Evolutionary conservation across 2,888 invertebrate genomes (phyloP).

Genomic region (Aphodius granarius): DNA sequence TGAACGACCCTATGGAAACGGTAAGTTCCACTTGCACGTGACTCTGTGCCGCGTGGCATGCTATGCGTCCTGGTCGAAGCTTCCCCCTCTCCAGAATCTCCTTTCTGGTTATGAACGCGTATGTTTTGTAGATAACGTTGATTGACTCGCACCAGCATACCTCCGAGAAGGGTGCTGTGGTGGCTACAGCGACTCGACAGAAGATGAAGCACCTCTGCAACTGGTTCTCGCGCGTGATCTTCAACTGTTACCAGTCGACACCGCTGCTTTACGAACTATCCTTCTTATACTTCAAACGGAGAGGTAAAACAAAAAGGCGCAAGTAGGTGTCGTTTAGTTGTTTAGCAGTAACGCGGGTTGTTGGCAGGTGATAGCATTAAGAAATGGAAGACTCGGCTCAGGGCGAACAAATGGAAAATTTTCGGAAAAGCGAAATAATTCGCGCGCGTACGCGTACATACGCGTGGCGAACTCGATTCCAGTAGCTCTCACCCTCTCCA

Average conservation of each 20-base stretch:
- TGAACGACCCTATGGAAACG: conserved; percentile 53
- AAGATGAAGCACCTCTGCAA: conserved; percentile 53
- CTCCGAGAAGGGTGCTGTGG: conserved; percentile 53
- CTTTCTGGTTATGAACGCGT: too few species aligned
- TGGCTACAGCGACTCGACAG: conserved; percentile 52
- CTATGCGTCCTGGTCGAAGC: background rate
- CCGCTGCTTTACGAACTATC: conserved; percentile 57
- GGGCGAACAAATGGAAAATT: background rate
- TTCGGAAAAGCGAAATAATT: background rate
- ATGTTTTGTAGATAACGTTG: conserved; percentile 54
- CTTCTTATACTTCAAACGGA: conserved; percentile 52
- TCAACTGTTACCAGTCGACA: conserved; percentile 50
- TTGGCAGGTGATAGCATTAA: background rate
- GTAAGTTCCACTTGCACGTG: conserved; percentile 37
- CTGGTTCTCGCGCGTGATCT: conserved; percentile 53
- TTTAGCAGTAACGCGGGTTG: background rate
- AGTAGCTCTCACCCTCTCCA: background rate
- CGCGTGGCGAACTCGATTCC: too few species aligned
- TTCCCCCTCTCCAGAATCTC: too few species aligned
- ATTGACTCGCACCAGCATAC: conserved; percentile 57
- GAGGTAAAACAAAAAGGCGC: conserved; percentile 4
- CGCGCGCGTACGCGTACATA: background rate
- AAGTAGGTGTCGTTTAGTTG: background rate
- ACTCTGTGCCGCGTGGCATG: background rate
- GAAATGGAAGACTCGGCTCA: background rate